Evolutionary conservation across 1,140 invertebrate genomes (phyloP).

Genomic region (Metopolophium dirhodum): DNA sequence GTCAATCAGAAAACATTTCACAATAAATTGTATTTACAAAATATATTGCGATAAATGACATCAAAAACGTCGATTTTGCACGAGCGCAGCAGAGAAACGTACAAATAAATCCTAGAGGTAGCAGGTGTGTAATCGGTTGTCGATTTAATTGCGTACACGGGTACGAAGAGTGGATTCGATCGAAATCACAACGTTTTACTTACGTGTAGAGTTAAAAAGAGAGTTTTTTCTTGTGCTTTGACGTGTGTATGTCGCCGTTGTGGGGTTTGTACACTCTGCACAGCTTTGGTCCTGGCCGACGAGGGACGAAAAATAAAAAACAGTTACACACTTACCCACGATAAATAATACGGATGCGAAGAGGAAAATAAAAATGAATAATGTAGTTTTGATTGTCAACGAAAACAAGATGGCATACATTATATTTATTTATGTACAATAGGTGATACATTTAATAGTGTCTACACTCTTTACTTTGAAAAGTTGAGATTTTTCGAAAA

Average conservation of each 20-base stretch:
- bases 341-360: not conserved
- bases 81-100: not conserved
- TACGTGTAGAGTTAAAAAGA: not conserved
- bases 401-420: not conserved
- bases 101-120: not conserved
- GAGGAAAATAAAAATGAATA: not conserved
- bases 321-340: not conserved
- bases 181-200: not conserved
- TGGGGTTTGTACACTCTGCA: not conserved
- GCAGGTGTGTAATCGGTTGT: not conserved
- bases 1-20: not conserved
- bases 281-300: not conserved
- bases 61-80: not conserved
- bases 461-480: not conserved
- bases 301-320: not conserved
- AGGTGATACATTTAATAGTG: not conserved
- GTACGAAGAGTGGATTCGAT: not conserved
- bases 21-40: not conserved
- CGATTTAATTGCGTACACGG: not conserved
- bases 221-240: not conserved
- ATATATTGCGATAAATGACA: too few relatives aligned
- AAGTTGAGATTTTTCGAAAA: not conserved
- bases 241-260: not conserved
- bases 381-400: conserved; percentile 13
- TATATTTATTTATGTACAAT: not conserved